These are phyloP conservation scores for Dasypus novemcinctus DNA, from an alignment of 2,113 vertebrate genomes.

Conservation along the genomic window DNA sequence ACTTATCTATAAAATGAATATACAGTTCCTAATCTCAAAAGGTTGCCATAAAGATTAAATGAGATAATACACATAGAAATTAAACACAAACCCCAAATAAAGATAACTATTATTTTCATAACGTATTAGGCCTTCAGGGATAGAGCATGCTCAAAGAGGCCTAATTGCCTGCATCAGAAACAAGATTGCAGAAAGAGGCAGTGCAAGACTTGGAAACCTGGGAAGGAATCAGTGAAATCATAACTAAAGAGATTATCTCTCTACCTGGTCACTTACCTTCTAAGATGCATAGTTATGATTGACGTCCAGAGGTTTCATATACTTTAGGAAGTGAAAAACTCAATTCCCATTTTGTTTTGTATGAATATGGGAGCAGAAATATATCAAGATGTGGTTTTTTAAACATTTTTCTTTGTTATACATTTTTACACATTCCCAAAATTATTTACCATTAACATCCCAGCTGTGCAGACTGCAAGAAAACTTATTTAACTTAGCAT, in stretches of 20 bases:
- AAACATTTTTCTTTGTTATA: conserved; percentile 6
- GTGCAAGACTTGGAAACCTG: neutral
- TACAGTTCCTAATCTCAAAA: neutral
- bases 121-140: neutral
- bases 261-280: neutral
- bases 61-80: neutral
- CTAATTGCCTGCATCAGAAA: neutral
- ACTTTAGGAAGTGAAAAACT: neutral
- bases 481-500: conserved; percentile 6
- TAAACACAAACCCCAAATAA: neutral
- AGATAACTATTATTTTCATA: conserved; percentile 4
- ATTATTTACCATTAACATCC: neutral
- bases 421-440: neutral
- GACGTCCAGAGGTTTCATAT: neutral
- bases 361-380: neutral
- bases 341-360: neutral
- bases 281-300: neutral
- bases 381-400: neutral
- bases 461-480: neutral
- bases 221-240: neutral
- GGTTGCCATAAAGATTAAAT: neutral
- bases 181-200: neutral
- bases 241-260: neutral
- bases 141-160: neutral
- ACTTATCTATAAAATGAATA: neutral